phyloP scores from a whole-genome alignment of 2,113 vertebrate genomes.

The Choloepus hoffmanni region DNA sequence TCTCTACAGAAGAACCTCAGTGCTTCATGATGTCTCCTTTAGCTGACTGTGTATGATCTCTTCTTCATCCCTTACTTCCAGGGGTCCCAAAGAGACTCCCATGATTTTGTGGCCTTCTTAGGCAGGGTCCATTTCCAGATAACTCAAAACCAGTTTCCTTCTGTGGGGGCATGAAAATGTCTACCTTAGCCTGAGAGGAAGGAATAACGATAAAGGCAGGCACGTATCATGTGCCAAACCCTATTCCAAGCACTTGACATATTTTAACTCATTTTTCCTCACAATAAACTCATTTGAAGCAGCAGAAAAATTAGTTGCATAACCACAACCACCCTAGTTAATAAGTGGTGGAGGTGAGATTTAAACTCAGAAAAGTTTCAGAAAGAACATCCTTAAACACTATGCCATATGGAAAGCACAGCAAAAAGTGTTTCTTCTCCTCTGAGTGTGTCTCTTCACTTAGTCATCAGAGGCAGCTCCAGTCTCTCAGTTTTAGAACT shows the following conservation, averaged over 20 bases:
- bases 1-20: background rate
- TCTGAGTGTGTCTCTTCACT: background rate
- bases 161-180: background rate
- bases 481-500: background rate
- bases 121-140: background rate
- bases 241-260: background rate
- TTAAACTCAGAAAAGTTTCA: background rate
- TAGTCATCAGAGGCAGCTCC: background rate
- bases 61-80: background rate
- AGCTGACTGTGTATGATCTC: no score
- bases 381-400: background rate
- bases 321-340: background rate
- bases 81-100: background rate
- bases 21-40: background rate
- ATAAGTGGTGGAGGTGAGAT: background rate
- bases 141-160: background rate
- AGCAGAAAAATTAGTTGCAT: background rate
- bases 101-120: background rate
- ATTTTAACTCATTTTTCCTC: conserved; percentile 14
- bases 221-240: background rate
- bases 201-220: background rate
- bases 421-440: background rate
- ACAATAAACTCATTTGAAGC: background rate
- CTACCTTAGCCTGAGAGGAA: background rate
- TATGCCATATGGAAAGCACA: no score